A percentile compares a stretch with the other conserved stretches of the same genome.
Conservation (phyloP, 2,113 vertebrate species). For the Paramormyrops kingsleyae region DNA sequence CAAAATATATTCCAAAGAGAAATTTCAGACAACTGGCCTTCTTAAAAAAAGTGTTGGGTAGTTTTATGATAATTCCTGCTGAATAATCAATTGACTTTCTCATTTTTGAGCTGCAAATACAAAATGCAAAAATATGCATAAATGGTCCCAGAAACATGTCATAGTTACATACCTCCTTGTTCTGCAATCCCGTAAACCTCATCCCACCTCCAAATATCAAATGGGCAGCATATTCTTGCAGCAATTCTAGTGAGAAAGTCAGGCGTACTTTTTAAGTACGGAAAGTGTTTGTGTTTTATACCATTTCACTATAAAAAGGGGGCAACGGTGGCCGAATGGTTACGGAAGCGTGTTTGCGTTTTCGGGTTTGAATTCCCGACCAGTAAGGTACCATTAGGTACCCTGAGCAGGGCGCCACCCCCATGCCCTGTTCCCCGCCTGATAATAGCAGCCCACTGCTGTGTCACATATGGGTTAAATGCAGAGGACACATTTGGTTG, state of each 20-base stretch:
- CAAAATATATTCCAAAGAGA: background rate
- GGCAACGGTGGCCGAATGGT: too few relatives aligned
- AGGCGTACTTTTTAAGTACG: background rate
- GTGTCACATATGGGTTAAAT: background rate
- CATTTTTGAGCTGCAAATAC: background rate
- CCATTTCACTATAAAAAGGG: too few relatives aligned
- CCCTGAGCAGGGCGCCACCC: too few relatives aligned
- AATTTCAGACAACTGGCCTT: background rate
- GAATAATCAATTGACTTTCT: background rate
- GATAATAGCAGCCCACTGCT: too few relatives aligned
- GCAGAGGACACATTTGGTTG: background rate
- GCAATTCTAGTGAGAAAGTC: background rate
- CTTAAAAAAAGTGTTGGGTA: background rate
- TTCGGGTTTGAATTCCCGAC: too few relatives aligned
- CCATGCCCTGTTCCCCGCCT: too few relatives aligned
- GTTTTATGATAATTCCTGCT: background rate
- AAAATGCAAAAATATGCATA: background rate
- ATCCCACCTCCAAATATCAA: background rate
- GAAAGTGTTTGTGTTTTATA: too few relatives aligned
- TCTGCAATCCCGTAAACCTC: background rate
- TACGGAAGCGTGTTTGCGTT: too few relatives aligned
- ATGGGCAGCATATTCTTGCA: background rate
- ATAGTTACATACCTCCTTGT: background rate
- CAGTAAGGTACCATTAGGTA: too few relatives aligned
- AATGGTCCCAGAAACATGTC: background rate